These are phyloP conservation scores for Lepetodrilus schrolli DNA, from an alignment of 2,888 invertebrate species.

Conservation along the genomic window DNA sequence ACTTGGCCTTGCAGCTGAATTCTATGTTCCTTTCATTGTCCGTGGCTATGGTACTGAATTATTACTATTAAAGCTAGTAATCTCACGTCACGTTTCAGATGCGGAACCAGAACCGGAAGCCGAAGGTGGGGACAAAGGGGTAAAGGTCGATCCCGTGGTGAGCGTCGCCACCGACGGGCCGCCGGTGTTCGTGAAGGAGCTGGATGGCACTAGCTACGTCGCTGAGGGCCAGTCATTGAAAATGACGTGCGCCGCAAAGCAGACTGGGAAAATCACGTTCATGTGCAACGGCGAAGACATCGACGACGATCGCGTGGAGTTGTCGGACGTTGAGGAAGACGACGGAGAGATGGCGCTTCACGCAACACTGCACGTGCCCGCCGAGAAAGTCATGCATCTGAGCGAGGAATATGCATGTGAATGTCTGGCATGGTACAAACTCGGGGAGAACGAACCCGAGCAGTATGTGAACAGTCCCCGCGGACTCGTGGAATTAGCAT, in stretches of 20 bases:
- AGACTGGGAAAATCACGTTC: conserved; percentile 37
- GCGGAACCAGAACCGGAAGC: neutral
- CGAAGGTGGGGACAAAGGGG: neutral
- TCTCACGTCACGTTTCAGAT: neutral
- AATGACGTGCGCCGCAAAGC: conserved; percentile 32
- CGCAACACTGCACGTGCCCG: conserved; percentile 12
- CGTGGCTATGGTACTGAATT: too few species aligned
- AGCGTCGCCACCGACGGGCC: neutral
- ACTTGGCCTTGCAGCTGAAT: too few species aligned
- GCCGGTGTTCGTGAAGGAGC: conserved; percentile 29
- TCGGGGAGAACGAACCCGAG: neutral
- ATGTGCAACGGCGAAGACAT: conserved; percentile 27
- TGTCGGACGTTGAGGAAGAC: neutral
- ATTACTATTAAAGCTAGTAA: too few species aligned
- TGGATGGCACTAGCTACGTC: conserved; percentile 34
- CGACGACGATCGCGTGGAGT: neutral
- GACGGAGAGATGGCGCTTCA: conserved; percentile 21
- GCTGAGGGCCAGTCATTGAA: conserved; percentile 30
- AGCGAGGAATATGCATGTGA: conserved; percentile 35
- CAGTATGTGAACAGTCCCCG: conserved; percentile 31
- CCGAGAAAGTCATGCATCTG: neutral
- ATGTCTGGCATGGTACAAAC: conserved; percentile 37
- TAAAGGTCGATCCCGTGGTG: neutral
- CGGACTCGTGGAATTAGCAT: conserved; percentile 34
- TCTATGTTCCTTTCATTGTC: too few species aligned